Evolutionary conservation across 1,140 invertebrate genomes (phyloP).

Genomic region (Brachionus koreanus): DNA sequence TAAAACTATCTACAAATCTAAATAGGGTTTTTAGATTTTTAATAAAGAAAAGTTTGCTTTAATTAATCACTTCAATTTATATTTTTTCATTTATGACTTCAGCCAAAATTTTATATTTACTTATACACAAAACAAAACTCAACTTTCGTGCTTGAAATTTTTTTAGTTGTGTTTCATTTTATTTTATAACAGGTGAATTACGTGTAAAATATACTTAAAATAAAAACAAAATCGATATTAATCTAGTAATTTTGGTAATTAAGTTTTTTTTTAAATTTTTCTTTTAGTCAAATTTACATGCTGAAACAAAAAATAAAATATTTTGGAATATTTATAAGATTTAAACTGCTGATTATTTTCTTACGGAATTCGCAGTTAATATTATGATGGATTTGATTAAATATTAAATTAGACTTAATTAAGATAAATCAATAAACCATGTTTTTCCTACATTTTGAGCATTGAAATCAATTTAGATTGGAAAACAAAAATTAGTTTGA

Average conservation of each 20-base stretch:
- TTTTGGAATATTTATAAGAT: neutral
- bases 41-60: neutral
- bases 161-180: neutral
- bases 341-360: neutral
- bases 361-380: neutral
- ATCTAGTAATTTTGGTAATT: conserved; percentile 9
- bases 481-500: neutral
- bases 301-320: neutral
- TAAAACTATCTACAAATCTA: neutral
- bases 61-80: conserved; percentile 4
- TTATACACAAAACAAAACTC: neutral
- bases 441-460: neutral
- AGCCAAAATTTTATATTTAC: neutral
- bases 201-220: conserved; percentile 4
- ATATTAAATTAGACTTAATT: conserved; percentile 12
- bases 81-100: conserved; percentile 4
- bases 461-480: neutral
- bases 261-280: neutral
- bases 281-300: neutral
- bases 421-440: neutral
- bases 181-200: neutral
- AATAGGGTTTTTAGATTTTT: neutral
- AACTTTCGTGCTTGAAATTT: neutral
- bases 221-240: neutral
- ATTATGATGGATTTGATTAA: neutral